A percentile compares a stretch with the other conserved stretches of the same genome.
Conservation (phyloP, 2,113 vertebrate genomes). For the Castor canadensis region DNA sequence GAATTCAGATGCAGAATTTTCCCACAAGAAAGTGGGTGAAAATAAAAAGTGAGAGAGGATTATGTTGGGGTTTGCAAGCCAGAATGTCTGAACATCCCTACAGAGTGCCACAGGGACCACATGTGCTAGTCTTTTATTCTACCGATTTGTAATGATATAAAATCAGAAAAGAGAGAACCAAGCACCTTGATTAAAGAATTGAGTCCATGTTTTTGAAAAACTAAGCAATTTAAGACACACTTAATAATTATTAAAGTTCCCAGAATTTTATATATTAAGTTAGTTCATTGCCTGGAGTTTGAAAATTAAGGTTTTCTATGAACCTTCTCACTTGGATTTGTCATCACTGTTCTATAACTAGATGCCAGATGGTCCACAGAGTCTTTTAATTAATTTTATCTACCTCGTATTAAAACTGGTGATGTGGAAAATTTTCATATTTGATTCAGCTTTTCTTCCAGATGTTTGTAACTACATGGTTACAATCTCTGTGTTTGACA, state of each 20-base stretch:
- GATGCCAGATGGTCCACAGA: neutral
- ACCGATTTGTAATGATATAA: neutral
- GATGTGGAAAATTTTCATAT: neutral
- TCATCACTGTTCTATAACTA: neutral
- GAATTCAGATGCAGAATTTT: neutral
- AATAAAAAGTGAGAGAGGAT: neutral
- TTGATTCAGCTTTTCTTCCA: conserved; percentile 1
- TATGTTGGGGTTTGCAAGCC: neutral
- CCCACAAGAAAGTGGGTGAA: neutral
- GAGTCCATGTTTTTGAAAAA: neutral
- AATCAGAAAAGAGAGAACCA: neutral
- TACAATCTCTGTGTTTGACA: conserved; percentile 66
- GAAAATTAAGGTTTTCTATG: neutral
- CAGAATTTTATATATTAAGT: neutral
- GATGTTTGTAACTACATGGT: conserved; percentile 49
- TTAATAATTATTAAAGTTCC: neutral
- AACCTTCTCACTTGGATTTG: neutral
- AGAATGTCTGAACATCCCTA: neutral
- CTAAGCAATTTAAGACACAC: neutral
- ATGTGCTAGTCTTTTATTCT: neutral
- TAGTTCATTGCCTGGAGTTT: neutral
- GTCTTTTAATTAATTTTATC: conserved; percentile 22
- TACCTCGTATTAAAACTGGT: neutral
- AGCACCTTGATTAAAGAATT: neutral
- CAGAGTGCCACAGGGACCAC: accelerated